These are phyloP conservation scores for Myotis lucifugus DNA, from an alignment of 2,113 vertebrate species.

Conservation along the genomic window DNA sequence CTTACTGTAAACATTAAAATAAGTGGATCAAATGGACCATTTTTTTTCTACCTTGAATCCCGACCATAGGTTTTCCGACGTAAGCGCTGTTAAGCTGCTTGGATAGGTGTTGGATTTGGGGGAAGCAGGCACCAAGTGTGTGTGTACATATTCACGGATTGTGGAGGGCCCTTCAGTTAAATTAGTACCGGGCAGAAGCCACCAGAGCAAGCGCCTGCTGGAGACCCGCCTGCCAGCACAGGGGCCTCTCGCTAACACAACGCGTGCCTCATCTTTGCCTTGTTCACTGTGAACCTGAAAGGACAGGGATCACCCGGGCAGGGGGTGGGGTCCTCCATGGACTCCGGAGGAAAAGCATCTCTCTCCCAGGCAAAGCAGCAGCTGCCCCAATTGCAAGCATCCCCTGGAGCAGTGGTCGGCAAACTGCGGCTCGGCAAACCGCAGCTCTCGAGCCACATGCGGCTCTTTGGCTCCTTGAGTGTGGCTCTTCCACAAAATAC, in stretches of 20 bases:
- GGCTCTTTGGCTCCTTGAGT: no score
- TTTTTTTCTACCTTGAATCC: neutral
- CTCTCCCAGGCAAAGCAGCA: neutral
- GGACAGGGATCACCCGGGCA: neutral
- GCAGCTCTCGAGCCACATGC: no score
- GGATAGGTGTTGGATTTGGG: neutral
- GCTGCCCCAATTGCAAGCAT: neutral
- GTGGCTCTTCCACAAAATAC: no score
- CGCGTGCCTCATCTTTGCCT: no score
- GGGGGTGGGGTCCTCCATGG: neutral
- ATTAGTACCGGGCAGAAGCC: neutral
- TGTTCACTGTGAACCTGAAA: neutral
- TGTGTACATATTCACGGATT: neutral
- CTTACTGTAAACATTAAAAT: neutral
- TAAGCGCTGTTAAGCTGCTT: neutral
- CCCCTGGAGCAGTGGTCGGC: no score
- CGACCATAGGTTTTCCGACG: neutral
- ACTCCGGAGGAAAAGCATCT: neutral
- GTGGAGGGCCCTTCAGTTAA: neutral
- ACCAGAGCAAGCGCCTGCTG: no score
- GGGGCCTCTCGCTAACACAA: no score
- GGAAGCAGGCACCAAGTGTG: neutral
- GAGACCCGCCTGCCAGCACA: no score
- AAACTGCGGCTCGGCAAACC: no score
- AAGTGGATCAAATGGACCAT: neutral